Evolutionary conservation across 2,797 vertebrate genomes (phyloP), one percentile per base, ranked within the genome.

Genomic region (Myotis myotis): DNA sequence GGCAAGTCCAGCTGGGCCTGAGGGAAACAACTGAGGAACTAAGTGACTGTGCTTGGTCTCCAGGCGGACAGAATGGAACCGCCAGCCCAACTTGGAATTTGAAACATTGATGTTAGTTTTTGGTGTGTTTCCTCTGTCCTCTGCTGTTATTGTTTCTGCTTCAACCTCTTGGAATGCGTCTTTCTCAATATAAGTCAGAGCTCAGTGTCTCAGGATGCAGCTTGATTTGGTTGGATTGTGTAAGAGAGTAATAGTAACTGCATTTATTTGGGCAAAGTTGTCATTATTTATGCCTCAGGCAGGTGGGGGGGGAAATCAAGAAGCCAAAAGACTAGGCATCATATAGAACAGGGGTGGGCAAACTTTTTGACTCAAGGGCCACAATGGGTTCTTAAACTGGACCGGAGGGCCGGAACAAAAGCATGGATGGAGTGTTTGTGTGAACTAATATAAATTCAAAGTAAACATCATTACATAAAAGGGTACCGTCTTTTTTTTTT

Each of bases 11-110:
- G 19, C 91, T 38, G 19, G 60, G 49, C 36, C 71, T 82, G 5
- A 92, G 71, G 89, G 72, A 93, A 96, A 95, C 16, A 87, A 75
- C 16, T 44, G 70, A 76, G 44, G 53, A 83, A 87, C 71, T 89
- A 87, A 82, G 30, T 47, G 17, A 72, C 16, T 74, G 25, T n/a
- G 5, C 30, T 89, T 64, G 19, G 47, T 78, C 17, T 91, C 62
- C 51, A 85, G 78, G 80, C 75, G 25, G 74, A 91, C 36, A 36
- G 30, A 57, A 44, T 9, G 20, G 44, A 81, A 84, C 25, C 13
- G 28, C 28, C 38, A 92, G 28, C 28, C 62, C 20, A 68, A 76
- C 17, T 33, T 88, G 6, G 57, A 66, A 87, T 72, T 51, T 84
- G 64, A 71, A 93, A 72, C 10, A 88, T 17, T 62, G 16, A 62